Conservation (phyloP, 64 coral and sea anemone genomes). For the Actinia tenebrosa region DNA sequence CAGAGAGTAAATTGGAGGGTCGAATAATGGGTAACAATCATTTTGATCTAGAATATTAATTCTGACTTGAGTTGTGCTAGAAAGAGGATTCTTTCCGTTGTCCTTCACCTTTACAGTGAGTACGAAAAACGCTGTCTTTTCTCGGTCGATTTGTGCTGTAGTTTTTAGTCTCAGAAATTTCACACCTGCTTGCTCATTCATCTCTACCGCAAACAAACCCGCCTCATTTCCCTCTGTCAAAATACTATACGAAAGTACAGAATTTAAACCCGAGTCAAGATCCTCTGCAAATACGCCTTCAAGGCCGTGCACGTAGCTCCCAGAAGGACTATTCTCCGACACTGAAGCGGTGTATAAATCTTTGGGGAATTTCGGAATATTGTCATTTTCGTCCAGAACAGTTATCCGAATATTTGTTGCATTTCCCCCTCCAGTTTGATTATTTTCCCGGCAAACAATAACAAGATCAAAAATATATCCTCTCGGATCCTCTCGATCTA, state of each 20-base stretch:
- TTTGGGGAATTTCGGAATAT: conserved; percentile 66
- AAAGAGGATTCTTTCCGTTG: conserved; percentile 47
- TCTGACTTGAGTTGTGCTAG: conserved; percentile 63
- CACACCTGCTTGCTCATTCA: conserved; percentile 61
- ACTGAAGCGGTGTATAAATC: conserved; percentile 76
- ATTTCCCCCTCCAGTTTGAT: conserved; percentile 36
- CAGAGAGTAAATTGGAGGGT: conserved; percentile 46
- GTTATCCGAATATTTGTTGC: conserved; percentile 54
- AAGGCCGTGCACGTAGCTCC: conserved; percentile 70
- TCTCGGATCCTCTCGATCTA: conserved; percentile 83
- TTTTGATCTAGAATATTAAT: conserved; percentile 91
- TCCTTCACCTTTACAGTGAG: conserved; percentile 80
- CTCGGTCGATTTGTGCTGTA: conserved; percentile 66
- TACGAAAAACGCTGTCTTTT: conserved; percentile 72
- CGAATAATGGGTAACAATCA: conserved; percentile 73
- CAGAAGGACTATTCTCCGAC: conserved; percentile 43
- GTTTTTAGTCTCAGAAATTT: conserved; percentile 90
- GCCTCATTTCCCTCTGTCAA: conserved; percentile 71
- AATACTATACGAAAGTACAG: conserved; percentile 70
- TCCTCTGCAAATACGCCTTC: conserved; percentile 78
- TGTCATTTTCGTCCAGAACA: conserved; percentile 80
- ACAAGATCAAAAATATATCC: conserved; percentile 81
- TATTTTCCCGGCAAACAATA: conserved; percentile 60
- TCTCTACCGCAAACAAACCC: conserved; percentile 68
- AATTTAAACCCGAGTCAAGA: conserved; percentile 75